Base-by-base conservation (phyloP, 92 coral and sea anemone species). In the Epizoanthus stellaris region DNA sequence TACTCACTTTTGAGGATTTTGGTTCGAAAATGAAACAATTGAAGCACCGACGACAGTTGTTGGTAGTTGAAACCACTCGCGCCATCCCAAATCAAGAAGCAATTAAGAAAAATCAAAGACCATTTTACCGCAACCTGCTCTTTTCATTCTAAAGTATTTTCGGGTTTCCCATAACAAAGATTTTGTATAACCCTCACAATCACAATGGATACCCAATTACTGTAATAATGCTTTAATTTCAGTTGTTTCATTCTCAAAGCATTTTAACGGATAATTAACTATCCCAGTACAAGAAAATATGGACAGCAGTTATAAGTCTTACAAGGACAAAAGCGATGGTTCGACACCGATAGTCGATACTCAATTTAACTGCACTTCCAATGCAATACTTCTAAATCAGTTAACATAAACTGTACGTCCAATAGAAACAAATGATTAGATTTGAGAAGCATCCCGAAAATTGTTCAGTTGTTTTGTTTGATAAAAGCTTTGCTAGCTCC, bases 171-270 rank as follows among this genome's bases (percentile, higher is more conserved):
- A 76, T 67, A 59, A 76, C 62, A 53, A 49, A 25, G 12, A 76
- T 38, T 39, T 52, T 52, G 13, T 52, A 52, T 13, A 52, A 52
- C 54, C 19, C 69, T 53, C 43, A 76, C 69, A 76, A 61, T 53
- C 43, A 76, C 69, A 76, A 61, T 17, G 12, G 68, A 47, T 47
- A 11, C 82, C 36, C 58, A 77, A 61, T 77, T 60, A 77, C 49
- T 61, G 82, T 17, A 40, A 61, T 19, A 61, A 77, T 77, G 47
- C 43, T 5, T 20, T 19, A 14, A 60, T 77, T 59, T 39, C 58
- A 11, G 3, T 54, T 20, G 40, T 59, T 77, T 58, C 42, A 12
- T 25, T 40, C 21, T 16, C 11, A 57, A 30, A 25, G 10, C 25
- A 2, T 36, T 57, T 57, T 57, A 75, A 53, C 61, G 25, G 45